These are phyloP conservation scores for Campylomormyrus tamandua DNA, from an alignment of 2,113 vertebrate species.

Conservation along the genomic window DNA sequence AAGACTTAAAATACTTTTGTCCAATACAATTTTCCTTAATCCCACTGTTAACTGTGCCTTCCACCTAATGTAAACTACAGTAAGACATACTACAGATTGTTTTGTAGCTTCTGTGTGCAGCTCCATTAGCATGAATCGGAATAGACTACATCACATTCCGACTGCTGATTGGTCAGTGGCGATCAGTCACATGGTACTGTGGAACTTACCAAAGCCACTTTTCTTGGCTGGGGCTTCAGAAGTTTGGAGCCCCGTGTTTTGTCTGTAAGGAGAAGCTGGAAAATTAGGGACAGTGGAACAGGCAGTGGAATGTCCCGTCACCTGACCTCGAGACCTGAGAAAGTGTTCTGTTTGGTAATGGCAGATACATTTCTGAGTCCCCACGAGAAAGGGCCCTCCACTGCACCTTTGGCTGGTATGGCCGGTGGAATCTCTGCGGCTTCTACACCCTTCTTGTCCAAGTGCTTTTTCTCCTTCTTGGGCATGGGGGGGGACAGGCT, in stretches of 20 bases:
- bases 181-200: not conserved
- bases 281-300: constrained; percentile 24
- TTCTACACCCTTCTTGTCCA: constrained; percentile 57
- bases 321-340: not conserved
- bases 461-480: constrained; percentile 71
- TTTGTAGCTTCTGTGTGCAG: not conserved
- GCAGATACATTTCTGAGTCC: not conserved
- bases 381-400: not conserved
- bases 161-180: not conserved
- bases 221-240: constrained; percentile 80
- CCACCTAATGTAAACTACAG: not conserved
- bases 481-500: constrained; percentile 75
- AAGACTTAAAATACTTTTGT: not conserved
- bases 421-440: constrained; percentile 72
- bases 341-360: not conserved
- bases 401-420: constrained; percentile 84
- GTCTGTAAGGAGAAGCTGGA: constrained; percentile 68
- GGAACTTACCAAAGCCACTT: constrained; percentile 77
- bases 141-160: not conserved
- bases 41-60: not conserved
- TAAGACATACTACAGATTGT: not conserved
- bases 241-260: constrained; percentile 77
- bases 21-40: not conserved
- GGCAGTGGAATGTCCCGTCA: not conserved
- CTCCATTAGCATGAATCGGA: not conserved